A percentile compares a stretch with the other conserved stretches of the same genome.
These are phyloP conservation scores for Eupeodes latifasciatus DNA, from an alignment of 2,888 invertebrate species.

Conservation along the genomic window DNA sequence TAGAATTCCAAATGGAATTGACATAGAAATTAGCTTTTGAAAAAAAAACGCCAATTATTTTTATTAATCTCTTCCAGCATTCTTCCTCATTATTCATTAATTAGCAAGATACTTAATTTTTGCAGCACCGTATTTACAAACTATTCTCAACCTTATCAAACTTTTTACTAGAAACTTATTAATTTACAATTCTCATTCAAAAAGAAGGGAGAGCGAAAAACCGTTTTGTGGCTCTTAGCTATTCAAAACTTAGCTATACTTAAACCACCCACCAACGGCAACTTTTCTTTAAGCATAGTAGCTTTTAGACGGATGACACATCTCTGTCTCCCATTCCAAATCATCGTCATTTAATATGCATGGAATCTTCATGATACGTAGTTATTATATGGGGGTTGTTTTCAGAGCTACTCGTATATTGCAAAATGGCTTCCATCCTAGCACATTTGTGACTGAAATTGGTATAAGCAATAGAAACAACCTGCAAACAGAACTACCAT, in stretches of 20 bases:
- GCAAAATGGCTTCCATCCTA: constrained; percentile 74
- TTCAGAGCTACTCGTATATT: constrained; percentile 37
- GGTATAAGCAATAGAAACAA: constrained; percentile 55
- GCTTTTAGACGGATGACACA: constrained; percentile 37
- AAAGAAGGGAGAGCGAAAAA: constrained; percentile 17
- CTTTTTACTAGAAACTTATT: background rate
- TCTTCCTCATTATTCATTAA: background rate
- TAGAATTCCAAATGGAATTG: too few species aligned
- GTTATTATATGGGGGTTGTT: constrained; percentile 22
- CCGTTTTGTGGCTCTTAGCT: constrained; percentile 42
- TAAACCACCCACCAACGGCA: constrained; percentile 39
- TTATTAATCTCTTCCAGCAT: background rate
- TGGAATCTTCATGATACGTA: constrained; percentile 22
- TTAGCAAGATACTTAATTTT: background rate
- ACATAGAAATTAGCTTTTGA: too few species aligned
- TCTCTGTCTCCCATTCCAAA: background rate
- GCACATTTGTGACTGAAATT: constrained; percentile 60
- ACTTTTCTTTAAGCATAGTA: constrained; percentile 29
- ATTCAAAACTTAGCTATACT: constrained; percentile 45
- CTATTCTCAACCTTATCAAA: too few species aligned
- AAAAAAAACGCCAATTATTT: too few species aligned
- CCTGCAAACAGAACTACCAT: constrained; percentile 59
- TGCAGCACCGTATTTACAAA: too few species aligned
- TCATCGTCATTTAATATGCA: constrained; percentile 60
- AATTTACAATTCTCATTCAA: background rate